Base-by-base conservation (phyloP, 2,113 vertebrate species). In the Butorides virescens region DNA sequence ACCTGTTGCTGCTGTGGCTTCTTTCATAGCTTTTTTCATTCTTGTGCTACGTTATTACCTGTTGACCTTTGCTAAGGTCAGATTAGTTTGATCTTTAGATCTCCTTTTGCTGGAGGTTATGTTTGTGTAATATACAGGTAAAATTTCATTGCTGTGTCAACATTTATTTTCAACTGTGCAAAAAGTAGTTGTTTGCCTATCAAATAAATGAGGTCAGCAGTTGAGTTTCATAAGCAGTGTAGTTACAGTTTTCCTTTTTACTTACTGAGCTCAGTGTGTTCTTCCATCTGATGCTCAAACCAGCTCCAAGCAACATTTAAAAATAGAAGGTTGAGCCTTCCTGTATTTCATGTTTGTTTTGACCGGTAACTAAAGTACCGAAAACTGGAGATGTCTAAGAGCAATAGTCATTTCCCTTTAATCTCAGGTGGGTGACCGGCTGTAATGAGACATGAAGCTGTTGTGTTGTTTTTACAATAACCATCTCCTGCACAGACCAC, bases 131-230 rank as follows among this genome's bases (percentile, higher is more conserved):
- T 81, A 34, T 42, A 44, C 52, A 50, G 58, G 86, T 93, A 87
- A 90, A 75, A 65, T 70, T 93, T 85, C 77, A 75, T 83, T 87
- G 84, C 93, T 85, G 62, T 89, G 83, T 93, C 94, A 94, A 90
- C 37, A 86, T 50, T 90, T 76, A 78, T 96, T 93, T 79, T 95
- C 49, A 70, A 0, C 71, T 63, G 30, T 80, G 72, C 74, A 37
- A 74, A 16, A 68, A 86, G 50, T 36, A 49, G 66, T 93, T 73
- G 79, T 74, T 92, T 84, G 53, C 77, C 70, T 73, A 13, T 93
- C 71, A 73, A 87, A 66, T 76, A 87, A 19, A 59, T 71, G 67
- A 67, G 72, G 78, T 58, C 84, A 93, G 68, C 77, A 87, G 76
- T 58, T 46, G 71, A 89, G 79, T 90, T 97, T 62, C 66, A 15